Base-by-base conservation (phyloP, 2,888 invertebrate genomes). In the Diabrotica balteata region DNA sequence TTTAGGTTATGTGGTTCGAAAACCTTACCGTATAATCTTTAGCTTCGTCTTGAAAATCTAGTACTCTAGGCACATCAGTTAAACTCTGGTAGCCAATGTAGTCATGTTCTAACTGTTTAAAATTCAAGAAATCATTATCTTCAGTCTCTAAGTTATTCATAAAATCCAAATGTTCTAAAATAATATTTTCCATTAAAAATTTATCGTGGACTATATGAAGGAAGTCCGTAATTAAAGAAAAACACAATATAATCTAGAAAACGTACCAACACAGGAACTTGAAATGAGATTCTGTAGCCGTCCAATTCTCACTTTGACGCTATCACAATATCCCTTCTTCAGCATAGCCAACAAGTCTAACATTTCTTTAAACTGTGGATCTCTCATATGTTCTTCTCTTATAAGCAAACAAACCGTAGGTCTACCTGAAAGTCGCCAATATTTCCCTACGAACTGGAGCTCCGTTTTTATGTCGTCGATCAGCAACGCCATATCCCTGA, bases 381-480 rank as follows among this genome's bases (percentile, higher is more conserved):
- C 98, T 52, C 95, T 89, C 96, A 96, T 96, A 81, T 96, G 96
- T 80, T 97, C 97, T 83, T 98, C 97, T 52, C 96, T 89, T 66
- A 99, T 93, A 49, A 99, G 85, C 77, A 99, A 88, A 80, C 98
- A 98, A 69, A 98, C 97, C 0, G 99, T 99, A 0, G 99, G 99
- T 50, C 98, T 89, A 0, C 99, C 99, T 0, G 97, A 95, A 55
- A 99, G 85, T 67, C 98, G 91, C 99, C 99, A 99, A 84, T 97
- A 97, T 80, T 94, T 93, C 43, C 98, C 97, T 73, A 99, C 95
- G 83, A 99, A 98, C 80, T 96, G 96, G 61, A 99, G 86, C 82
- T 99, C 98, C 17, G 97, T 97, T 88, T 97, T 98, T 69, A 99
- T 97, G 80, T 99, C 98, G 80, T 99, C 97, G 73, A 99, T 97